Base-by-base conservation (phyloP, 2,113 vertebrate species). In the Ophthalmolycus amberensis region DNA sequence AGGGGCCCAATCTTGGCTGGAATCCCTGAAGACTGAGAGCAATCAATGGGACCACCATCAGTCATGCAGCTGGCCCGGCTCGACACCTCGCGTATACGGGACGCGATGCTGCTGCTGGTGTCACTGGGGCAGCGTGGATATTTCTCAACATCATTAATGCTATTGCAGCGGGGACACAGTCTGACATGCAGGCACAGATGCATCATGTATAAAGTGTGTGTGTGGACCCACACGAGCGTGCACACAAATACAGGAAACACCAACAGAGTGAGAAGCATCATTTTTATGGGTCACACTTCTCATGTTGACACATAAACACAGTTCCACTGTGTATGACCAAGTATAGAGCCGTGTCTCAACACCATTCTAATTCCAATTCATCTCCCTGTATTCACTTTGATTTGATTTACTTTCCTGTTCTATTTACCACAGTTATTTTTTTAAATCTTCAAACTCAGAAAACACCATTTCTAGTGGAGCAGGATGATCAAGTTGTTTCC, bases 1-100 rank as follows among this genome's bases (percentile, higher is more conserved):
- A 65, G 81, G 71, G 90, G 93, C 91, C 91, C 83, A 90, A 91
- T 89, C 89, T 89, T 90, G 87, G 90, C 91, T 87, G 89, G 89
- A 86, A 88, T 86, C 91, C 87, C 84, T 38, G 82, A 93, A 86
- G 90, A 90, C 86, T 76, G 80, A 84, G 85, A 89, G 88, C 91
- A 89, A 94, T 94, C 89, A 90, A 93, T 91, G 88, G 90, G 93
- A 89, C 91, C 92, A 89, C 90, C 93, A 94, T 92, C 92, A 90
- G 86, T 94, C 93, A 93, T 82, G 85, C 89, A 79, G 89, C 87
- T 77, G 91, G 89, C 54, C 87, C 40, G 86, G 88, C 83, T 78
- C 88, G 93, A 91, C 87, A 70, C 85, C 82, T 84, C 89, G 52
- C 86, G 79, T 52, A 79, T 65, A 79, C 82, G 60, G 78, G 80